phyloP scores from a whole-genome alignment of 2,888 invertebrate species.

The Philonicus albiceps region DNA sequence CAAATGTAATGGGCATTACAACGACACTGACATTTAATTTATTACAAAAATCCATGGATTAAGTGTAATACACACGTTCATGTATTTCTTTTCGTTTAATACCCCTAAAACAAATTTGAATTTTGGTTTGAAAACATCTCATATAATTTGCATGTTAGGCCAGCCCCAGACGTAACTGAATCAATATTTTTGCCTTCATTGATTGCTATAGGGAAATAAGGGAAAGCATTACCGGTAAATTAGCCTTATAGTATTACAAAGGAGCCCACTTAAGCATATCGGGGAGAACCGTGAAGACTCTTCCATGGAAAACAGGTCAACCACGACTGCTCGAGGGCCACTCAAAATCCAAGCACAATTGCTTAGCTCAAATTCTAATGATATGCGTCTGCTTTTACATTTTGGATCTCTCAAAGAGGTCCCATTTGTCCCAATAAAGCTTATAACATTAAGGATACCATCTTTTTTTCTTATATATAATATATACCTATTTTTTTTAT shows the following conservation, averaged over 20 bases:
- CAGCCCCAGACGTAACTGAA: not conserved
- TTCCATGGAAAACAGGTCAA: not conserved
- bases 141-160: not conserved
- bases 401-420: not conserved
- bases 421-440: not conserved
- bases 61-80: not conserved
- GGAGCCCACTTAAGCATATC: not conserved
- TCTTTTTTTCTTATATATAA: not conserved
- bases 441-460: not conserved
- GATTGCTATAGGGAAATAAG: not conserved
- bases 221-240: not conserved
- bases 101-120: not conserved
- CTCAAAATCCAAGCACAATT: not conserved
- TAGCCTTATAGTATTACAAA: not conserved
- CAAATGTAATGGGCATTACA: not conserved
- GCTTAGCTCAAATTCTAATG: not conserved
- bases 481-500: not conserved
- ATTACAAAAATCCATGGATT: not conserved
- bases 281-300: not conserved
- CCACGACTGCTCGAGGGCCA: not conserved
- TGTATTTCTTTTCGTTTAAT: not conserved
- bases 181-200: not conserved
- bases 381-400: not conserved
- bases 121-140: not conserved
- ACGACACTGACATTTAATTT: not conserved